Percentiles rank a stretch among this genome's conserved stretches.
Evolutionary conservation across 2,888 invertebrate species (phyloP).

Genomic region (Tipula lateralis): DNA sequence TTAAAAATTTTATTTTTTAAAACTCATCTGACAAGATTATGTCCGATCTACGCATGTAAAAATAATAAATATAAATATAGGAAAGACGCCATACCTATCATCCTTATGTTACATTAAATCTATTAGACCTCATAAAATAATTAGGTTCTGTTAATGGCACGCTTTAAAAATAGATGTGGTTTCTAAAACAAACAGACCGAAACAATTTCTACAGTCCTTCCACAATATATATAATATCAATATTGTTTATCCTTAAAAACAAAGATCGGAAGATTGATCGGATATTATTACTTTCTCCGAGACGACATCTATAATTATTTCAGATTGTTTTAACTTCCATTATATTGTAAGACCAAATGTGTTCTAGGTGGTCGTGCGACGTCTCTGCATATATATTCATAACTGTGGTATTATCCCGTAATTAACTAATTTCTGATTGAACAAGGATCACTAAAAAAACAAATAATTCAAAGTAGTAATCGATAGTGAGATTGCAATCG

Average conservation of each 20-base stretch:
- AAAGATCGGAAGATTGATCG: not conserved
- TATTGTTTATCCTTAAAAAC: not conserved
- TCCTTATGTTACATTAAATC: not conserved
- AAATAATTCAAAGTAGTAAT: not conserved
- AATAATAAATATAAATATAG: not conserved
- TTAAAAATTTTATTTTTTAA: too few species aligned
- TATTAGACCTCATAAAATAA: not conserved
- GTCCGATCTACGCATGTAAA: not conserved
- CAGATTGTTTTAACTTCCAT: not conserved
- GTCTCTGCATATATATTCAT: not conserved
- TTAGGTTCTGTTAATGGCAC: constrained; percentile 9
- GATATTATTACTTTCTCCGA: not conserved
- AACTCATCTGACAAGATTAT: not conserved
- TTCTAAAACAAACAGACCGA: constrained; percentile 9
- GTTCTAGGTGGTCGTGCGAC: not conserved
- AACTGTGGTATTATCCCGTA: not conserved
- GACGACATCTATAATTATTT: not conserved
- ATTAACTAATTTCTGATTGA: not conserved
- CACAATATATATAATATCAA: constrained; percentile 12
- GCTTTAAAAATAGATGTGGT: not conserved
- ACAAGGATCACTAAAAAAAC: not conserved
- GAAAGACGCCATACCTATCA: not conserved
- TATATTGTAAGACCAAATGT: not conserved
- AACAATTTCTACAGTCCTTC: not conserved
- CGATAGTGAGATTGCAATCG: constrained; percentile 19